phyloP scores from a whole-genome alignment of 2,888 invertebrate genomes.

The Ommatoiulus sabulosus region DNA sequence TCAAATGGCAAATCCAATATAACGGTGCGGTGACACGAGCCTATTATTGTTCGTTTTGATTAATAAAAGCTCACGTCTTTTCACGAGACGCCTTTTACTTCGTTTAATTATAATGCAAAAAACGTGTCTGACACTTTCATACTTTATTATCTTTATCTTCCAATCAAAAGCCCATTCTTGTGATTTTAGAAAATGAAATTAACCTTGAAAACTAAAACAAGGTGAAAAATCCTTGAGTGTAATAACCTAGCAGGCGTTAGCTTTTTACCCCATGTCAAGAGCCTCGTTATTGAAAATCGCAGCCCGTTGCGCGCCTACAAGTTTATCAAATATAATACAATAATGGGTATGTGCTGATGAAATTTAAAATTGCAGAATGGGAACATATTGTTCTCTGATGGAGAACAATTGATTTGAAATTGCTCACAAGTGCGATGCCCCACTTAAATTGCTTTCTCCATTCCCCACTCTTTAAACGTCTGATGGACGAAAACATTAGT shows the following conservation, averaged over 20 bases:
- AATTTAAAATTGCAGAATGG: background rate
- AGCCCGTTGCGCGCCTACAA: background rate
- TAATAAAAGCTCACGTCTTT: background rate
- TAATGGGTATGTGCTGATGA: background rate
- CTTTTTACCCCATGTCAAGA: background rate
- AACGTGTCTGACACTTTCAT: background rate
- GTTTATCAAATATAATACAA: conserved; percentile 3
- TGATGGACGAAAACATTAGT: background rate
- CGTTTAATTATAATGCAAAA: background rate
- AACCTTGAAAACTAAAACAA: conserved; percentile 10
- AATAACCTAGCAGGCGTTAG: background rate
- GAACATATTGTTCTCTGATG: background rate
- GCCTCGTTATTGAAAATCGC: conserved; percentile 3
- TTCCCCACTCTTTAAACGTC: background rate
- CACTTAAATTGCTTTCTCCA: background rate
- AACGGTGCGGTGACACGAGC: background rate
- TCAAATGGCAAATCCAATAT: background rate
- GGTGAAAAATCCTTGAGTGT: background rate
- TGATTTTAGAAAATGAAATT: conserved; percentile 8
- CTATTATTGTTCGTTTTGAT: background rate
- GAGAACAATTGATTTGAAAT: background rate
- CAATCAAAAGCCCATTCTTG: background rate
- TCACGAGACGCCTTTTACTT: background rate
- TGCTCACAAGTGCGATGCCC: background rate
- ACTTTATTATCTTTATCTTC: background rate